These are phyloP conservation scores for Myxocyprinus asiaticus DNA, from an alignment of 2,113 vertebrate genomes.

Conservation along the genomic window DNA sequence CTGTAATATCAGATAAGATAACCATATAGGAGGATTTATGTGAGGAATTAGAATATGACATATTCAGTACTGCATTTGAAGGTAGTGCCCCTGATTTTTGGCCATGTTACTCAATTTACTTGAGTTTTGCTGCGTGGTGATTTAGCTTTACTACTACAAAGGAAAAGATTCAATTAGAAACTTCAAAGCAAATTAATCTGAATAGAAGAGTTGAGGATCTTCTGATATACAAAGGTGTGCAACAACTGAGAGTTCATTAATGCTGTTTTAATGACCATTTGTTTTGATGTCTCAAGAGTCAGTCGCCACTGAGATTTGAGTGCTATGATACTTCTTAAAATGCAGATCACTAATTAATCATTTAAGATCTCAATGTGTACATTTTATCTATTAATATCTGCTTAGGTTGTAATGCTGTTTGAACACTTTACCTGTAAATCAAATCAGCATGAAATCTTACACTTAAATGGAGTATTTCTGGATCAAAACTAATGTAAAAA, in stretches of 20 bases:
- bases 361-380: background rate
- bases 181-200: slow-evolving; percentile 22
- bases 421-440: background rate
- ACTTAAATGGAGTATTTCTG: no score
- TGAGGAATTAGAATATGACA: background rate
- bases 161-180: slow-evolving; percentile 44
- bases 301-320: slow-evolving; percentile 16
- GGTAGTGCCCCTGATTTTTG: background rate
- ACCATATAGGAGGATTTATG: background rate
- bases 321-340: background rate
- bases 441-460: background rate
- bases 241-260: slow-evolving; percentile 33
- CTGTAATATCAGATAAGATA: background rate
- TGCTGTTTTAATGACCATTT: slow-evolving; percentile 27
- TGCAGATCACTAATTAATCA: background rate
- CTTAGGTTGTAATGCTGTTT: background rate
- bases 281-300: slow-evolving; percentile 42
- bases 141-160: background rate
- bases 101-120: slow-evolving; percentile 20
- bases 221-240: background rate
- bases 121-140: no score
- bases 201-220: slow-evolving; percentile 30
- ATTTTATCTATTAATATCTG: background rate
- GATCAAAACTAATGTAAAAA: no score
- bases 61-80: background rate